phyloP scores from a whole-genome alignment of 23 tunicate species.

The Pegea sp. region DNA sequence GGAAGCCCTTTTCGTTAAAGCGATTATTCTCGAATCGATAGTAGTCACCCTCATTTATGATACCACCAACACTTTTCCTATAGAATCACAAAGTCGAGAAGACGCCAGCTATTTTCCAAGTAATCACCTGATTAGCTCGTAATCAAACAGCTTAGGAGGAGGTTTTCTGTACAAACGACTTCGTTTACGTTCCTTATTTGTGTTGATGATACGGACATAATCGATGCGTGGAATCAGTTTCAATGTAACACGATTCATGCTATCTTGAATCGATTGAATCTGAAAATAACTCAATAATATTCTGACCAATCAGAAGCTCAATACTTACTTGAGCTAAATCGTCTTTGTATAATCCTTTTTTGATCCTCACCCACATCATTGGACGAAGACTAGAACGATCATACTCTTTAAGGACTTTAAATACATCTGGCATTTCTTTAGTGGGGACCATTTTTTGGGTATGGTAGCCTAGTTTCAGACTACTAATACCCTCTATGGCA shows the following conservation, averaged over 20 bases:
- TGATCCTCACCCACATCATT: slow-evolving; percentile 94
- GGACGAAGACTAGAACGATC: slow-evolving; percentile 38
- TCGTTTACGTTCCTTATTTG: slow-evolving; percentile 19
- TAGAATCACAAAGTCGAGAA: too few species aligned
- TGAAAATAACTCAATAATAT: background rate
- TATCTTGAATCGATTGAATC: slow-evolving; percentile 81
- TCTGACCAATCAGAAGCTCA: background rate
- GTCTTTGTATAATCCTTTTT: slow-evolving; percentile 82
- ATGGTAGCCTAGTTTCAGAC: slow-evolving; percentile 60
- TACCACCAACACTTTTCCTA: slow-evolving; percentile 31
- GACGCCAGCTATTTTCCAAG: too few species aligned
- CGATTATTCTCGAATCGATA: slow-evolving; percentile 71
- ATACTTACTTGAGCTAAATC: slow-evolving; percentile 75
- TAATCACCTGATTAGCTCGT: slow-evolving; percentile 52
- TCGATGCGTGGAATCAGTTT: slow-evolving; percentile 87
- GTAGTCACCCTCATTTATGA: slow-evolving; percentile 62
- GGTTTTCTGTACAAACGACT: slow-evolving; percentile 33
- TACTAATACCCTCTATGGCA: slow-evolving; percentile 92
- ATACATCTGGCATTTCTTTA: slow-evolving; percentile 96
- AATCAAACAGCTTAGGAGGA: slow-evolving; percentile 86
- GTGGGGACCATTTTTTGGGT: slow-evolving; percentile 97
- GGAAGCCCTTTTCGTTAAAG: slow-evolving; percentile 56
- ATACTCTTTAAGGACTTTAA: slow-evolving; percentile 78
- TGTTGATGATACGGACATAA: slow-evolving; percentile 37
- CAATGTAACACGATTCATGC: slow-evolving; percentile 70